Evolutionary conservation across 2,113 vertebrate genomes (phyloP), one percentile per base, ranked within the genome.

Genomic region (Anser cygnoides): DNA sequence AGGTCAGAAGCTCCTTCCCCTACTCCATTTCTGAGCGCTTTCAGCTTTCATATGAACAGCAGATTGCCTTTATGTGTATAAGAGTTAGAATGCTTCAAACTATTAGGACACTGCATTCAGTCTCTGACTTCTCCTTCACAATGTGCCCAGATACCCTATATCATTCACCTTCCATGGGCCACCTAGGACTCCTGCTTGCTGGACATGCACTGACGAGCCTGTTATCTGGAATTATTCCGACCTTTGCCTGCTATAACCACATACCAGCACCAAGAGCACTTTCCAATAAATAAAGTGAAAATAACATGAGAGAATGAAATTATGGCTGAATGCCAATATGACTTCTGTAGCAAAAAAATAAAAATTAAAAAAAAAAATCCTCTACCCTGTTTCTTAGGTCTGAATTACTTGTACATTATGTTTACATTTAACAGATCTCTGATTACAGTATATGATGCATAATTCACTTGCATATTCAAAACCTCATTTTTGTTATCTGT

Each of bases 201-300:
- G 61, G 78, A 43, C 0, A 0, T 1, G 6, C 29, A 13, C 37
- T 58, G 58, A 84, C 55, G 0, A 90, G 71, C 11, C 59, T 67
- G 9, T 28, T 82, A 63, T 28, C 54, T 87, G 29, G 3, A 62
- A 10, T 58, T 58, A 49, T 44, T 83, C 84, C 86, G 50, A 31
- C 46, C 59, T 88, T 95, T 22, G 10, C 44, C 55, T 84, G 13
- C 54, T 62, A 12, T 21, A 87, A 16, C 14, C n/a, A 31, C 41
- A 25, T 13, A 26, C 43, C 14, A 83, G 22, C 11, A 62, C 17
- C 29, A 79, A 39, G 11, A 83, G 16, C 31, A 41, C 17, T 90
- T 89, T 29, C 39, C 12, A 66, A 62, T 78, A 79, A 75, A 85
- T 50, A 85, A 87, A 68, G 25, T 18, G 10, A 31, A 50, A 52